A percentile compares a stretch with the other conserved stretches of the same genome.
These are phyloP conservation scores for Ceratothoa steindachneri DNA, from an alignment of 2,888 invertebrate genomes.

Conservation along the genomic window DNA sequence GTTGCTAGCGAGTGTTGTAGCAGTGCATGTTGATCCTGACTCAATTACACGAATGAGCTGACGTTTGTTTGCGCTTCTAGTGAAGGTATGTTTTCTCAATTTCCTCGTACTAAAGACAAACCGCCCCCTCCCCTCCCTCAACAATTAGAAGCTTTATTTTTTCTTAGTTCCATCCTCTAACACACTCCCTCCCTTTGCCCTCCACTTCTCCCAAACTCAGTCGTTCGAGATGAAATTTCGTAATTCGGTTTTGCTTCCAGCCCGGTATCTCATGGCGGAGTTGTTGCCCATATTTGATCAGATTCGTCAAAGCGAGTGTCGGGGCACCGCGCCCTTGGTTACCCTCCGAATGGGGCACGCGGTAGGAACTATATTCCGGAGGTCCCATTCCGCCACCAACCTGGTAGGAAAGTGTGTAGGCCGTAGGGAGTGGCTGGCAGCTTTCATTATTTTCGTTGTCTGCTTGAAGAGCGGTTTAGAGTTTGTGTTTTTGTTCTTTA, in stretches of 20 bases:
- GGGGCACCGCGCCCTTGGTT: slow-evolving; percentile 44
- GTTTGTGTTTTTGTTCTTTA: background rate
- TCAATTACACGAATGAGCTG: background rate
- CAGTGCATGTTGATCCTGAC: background rate
- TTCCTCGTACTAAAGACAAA: background rate
- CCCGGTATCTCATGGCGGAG: slow-evolving; percentile 91
- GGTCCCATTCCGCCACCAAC: background rate
- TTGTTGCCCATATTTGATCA: slow-evolving; percentile 93
- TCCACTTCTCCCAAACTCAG: too few species aligned
- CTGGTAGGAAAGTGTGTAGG: background rate
- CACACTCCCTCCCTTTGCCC: too few species aligned
- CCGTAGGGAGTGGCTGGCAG: background rate
- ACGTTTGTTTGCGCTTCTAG: background rate
- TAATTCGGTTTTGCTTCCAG: slow-evolving; percentile 56
- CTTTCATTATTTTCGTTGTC: background rate
- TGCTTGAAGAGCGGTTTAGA: background rate
- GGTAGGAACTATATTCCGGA: slow-evolving; percentile 23
- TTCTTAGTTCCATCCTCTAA: background rate
- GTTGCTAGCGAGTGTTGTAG: too few species aligned
- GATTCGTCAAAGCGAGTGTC: slow-evolving; percentile 63
- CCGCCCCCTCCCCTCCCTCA: background rate
- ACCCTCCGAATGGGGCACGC: slow-evolving; percentile 49
- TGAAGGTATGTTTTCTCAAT: background rate
- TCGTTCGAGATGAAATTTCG: too few species aligned
- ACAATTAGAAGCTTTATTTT: background rate